A percentile compares a stretch with the other conserved stretches of the same genome.
Conservation (phyloP, 2,113 vertebrate species). For the Vimba vimba region DNA sequence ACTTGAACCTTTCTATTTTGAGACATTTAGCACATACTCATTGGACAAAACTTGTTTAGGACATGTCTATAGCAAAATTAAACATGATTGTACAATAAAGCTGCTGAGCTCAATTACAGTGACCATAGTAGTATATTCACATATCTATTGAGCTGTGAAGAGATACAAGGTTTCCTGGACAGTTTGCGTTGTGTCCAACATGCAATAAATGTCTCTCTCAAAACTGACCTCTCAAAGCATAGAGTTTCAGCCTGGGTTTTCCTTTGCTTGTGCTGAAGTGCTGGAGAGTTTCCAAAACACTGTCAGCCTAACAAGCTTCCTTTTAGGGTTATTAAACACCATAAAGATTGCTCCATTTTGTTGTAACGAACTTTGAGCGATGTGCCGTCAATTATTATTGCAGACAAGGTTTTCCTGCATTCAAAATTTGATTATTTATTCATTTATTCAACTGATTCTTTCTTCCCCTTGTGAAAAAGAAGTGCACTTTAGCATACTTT, state of each 20-base stretch:
- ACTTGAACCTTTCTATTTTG: background rate
- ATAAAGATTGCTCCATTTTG: constrained; percentile 1
- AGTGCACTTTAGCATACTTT: background rate
- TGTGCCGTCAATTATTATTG: background rate
- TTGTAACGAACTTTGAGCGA: background rate
- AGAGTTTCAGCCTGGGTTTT: background rate
- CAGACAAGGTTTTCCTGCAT: background rate
- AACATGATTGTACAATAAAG: background rate
- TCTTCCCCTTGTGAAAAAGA: background rate
- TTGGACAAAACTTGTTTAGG: background rate
- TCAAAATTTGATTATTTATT: background rate
- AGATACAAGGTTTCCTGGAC: background rate
- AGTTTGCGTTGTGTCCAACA: background rate
- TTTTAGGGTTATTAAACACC: constrained; percentile 24
- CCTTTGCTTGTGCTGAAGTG: background rate
- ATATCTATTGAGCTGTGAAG: background rate
- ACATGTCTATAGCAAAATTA: background rate
- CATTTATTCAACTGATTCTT: background rate
- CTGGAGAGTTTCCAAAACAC: constrained; percentile 24
- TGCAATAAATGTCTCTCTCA: background rate
- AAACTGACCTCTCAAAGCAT: constrained; percentile 4
- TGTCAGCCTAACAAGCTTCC: constrained; percentile 10
- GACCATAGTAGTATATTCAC: background rate
- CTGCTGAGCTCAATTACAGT: background rate
- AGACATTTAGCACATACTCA: background rate